Conservation (phyloP, 2,888 invertebrate species). For the Mactromeris polynyma region DNA sequence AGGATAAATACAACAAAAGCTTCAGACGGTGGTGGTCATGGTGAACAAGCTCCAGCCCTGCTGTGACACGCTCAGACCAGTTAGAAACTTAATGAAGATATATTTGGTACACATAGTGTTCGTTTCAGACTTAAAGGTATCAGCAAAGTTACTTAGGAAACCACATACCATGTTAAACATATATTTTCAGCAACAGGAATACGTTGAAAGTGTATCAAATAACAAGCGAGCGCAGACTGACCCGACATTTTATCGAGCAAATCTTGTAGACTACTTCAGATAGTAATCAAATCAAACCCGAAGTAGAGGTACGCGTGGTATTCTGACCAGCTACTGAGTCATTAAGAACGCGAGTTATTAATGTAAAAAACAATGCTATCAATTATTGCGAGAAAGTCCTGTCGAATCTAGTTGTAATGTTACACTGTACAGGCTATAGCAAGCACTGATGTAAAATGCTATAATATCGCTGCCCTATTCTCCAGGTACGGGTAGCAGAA, state of each 20-base stretch:
- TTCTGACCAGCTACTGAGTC: not conserved
- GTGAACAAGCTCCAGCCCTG: not conserved
- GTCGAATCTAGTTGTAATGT: not conserved
- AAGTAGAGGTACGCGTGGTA: not conserved
- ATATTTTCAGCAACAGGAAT: slow-evolving; percentile 37
- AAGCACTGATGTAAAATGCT: not conserved
- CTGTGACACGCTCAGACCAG: slow-evolving; percentile 12
- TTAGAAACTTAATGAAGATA: not conserved
- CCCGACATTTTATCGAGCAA: slow-evolving; percentile 16
- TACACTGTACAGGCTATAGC: not conserved
- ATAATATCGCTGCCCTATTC: not conserved
- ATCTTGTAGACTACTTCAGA: slow-evolving; percentile 21
- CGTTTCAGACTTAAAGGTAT: slow-evolving; percentile 34
- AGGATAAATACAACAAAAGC: not conserved
- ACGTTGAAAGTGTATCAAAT: slow-evolving; percentile 48
- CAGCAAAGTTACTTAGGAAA: slow-evolving; percentile 18
- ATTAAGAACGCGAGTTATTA: not conserved
- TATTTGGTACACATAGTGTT: not conserved
- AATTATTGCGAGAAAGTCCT: not conserved
- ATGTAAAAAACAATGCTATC: not conserved
- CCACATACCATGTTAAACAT: slow-evolving; percentile 29
- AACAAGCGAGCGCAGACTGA: slow-evolving; percentile 18
- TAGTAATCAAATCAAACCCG: slow-evolving; percentile 13
- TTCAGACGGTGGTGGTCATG: not conserved
- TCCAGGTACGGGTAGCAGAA: not conserved